Conservation (phyloP, 92 coral and sea anemone species). For the Anthopleura xanthogrammica region DNA sequence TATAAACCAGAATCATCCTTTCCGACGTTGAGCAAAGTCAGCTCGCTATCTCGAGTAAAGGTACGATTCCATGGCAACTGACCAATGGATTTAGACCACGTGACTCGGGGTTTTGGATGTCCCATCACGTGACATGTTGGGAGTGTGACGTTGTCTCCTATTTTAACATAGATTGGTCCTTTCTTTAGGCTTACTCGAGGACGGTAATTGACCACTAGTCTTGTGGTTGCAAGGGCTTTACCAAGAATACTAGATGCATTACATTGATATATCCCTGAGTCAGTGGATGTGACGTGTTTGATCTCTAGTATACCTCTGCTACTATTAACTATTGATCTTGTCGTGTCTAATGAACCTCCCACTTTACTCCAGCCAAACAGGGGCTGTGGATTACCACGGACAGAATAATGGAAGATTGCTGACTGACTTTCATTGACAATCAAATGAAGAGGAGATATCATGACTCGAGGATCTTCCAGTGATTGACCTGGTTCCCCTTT, state of each 20-base stretch:
- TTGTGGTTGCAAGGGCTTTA: neutral
- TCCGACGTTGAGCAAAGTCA: neutral
- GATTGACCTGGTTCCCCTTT: too few species aligned
- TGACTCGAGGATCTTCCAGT: too few species aligned
- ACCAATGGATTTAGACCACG: conserved; percentile 14
- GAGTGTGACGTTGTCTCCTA: conserved; percentile 17
- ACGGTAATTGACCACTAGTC: neutral
- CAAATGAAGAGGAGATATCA: too few species aligned
- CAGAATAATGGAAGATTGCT: too few species aligned
- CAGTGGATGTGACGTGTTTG: conserved; percentile 4
- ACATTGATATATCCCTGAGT: conserved; percentile 13
- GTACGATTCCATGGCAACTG: conserved; percentile 1
- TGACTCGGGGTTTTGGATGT: conserved; percentile 22
- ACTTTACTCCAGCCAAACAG: conserved; percentile 29
- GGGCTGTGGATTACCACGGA: conserved; percentile 24
- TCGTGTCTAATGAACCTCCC: neutral
- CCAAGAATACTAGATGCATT: conserved; percentile 24
- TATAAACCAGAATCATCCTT: conserved; percentile 19
- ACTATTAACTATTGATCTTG: neutral
- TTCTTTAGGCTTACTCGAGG: conserved; percentile 11
- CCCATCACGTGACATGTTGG: conserved; percentile 33
- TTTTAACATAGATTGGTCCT: conserved; percentile 9
- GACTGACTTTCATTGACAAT: too few species aligned
- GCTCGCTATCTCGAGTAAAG: neutral
- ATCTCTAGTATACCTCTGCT: conserved; percentile 1